Evolutionary conservation across 2,113 vertebrate species (phyloP), one percentile per base, ranked within the genome.

Genomic region (Excalfactoria chinensis): DNA sequence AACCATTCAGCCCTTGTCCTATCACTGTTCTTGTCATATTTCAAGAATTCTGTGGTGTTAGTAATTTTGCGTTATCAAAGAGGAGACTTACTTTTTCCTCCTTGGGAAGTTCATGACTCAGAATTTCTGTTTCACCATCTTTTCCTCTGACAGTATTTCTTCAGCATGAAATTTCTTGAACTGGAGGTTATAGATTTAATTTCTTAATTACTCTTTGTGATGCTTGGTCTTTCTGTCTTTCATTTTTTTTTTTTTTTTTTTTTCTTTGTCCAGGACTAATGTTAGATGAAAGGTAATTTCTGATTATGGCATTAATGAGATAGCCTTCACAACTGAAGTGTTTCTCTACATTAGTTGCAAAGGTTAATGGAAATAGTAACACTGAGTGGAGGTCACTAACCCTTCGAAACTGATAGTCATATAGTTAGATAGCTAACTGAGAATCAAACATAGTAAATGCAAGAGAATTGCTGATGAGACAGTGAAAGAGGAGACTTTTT

Each of bases 311-410:
- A 71, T 82, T 87, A 63, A 88, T 51, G 20, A 67, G 67, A 75
- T 66, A 67, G 23, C 21, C 30, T 81, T 78, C 13, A 4, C 8
- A 74, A 53, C 0, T 56, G 6, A 30, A 71, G 70, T 16, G 8
- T 74, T 83, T 77, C 81, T 74, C n/a, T 9, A 18, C 35, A 25
- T 64, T 86, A 44, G 21, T 84, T 69, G 44, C 19, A 84, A 75
- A 94, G 66, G 73, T 95, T 94, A 86, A 88, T 88, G 51, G 69
- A 92, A 91, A 59, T 75, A 89, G 18, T 53, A 84, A 35, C 25
- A 13, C 4, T 63, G 43, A 74, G 56, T 74, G 37, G 40, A 64
- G 83, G n/a, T 43, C 9, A 32, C 16, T 70, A 85, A 60, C 40
- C 53, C 26, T 70, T 35, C 35, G 77, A 67, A 86, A 89, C 28